A percentile compares a stretch with the other conserved stretches of the same genome.
phyloP scores from a whole-genome alignment of 2,888 invertebrate genomes.

The Phasia obesa region DNA sequence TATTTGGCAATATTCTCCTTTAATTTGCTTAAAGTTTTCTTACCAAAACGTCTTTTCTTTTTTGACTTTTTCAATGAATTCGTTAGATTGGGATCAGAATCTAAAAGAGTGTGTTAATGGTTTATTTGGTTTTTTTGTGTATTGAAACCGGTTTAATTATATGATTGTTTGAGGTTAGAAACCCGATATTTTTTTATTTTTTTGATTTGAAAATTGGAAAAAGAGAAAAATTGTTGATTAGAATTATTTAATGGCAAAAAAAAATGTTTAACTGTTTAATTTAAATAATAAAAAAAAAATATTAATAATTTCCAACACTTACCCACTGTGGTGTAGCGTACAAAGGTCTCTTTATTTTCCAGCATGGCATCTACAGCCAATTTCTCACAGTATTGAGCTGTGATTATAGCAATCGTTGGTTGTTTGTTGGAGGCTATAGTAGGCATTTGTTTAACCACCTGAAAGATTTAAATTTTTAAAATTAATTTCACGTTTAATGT shows the following conservation, averaged over 20 bases:
- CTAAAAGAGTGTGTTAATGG: slow-evolving; percentile 73
- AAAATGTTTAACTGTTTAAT: slow-evolving; percentile 15
- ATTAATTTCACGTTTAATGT: neutral
- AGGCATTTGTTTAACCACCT: slow-evolving; percentile 98
- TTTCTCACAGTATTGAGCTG: slow-evolving; percentile 98
- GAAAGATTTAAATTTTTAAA: slow-evolving; percentile 15
- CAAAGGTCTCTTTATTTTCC: slow-evolving; percentile 97
- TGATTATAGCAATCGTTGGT: slow-evolving; percentile 98
- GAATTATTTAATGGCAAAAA: slow-evolving; percentile 27
- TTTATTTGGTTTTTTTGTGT: slow-evolving; percentile 53
- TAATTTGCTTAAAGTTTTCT: slow-evolving; percentile 73
- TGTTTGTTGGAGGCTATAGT: slow-evolving; percentile 93
- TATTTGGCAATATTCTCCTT: slow-evolving; percentile 36
- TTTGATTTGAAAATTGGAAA: slow-evolving; percentile 55
- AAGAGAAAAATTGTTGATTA: slow-evolving; percentile 53
- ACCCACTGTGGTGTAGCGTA: slow-evolving; percentile 98
- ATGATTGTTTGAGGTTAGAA: slow-evolving; percentile 12
- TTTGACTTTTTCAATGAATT: slow-evolving; percentile 82
- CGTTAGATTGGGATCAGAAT: slow-evolving; percentile 81
- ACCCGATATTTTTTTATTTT: slow-evolving; percentile 7
- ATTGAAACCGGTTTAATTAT: slow-evolving; percentile 47
- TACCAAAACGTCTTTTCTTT: slow-evolving; percentile 83
- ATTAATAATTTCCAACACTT: slow-evolving; percentile 81
- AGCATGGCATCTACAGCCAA: slow-evolving; percentile 99
- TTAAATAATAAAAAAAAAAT: neutral